Evolutionary conservation across 1,140 invertebrate species (phyloP).

Genomic region (Plodia interpunctella): DNA sequence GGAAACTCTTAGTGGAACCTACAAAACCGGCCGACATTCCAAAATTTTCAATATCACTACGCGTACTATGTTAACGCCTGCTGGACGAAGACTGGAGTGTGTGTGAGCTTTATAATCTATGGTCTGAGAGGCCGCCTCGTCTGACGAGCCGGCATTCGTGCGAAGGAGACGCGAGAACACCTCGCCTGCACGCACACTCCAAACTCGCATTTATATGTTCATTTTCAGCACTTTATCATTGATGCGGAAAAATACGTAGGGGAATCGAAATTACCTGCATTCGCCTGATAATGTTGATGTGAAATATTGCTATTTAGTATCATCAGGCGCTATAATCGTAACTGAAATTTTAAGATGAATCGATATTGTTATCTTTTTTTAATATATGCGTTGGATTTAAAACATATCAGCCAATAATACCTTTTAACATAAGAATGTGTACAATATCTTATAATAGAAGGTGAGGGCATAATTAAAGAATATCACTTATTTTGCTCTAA

Average conservation of each 20-base stretch:
- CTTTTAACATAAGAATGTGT: no score
- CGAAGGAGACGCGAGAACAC: not conserved
- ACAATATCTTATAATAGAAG: no score
- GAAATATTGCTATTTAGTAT: not conserved
- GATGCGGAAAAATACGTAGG: not conserved
- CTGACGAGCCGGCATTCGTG: not conserved
- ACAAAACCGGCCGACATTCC: slow-evolving; percentile 67
- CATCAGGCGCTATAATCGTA: not conserved
- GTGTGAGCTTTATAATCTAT: not conserved
- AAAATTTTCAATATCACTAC: slow-evolving; percentile 1
- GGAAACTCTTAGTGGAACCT: slow-evolving; percentile 70
- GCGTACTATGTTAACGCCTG: not conserved
- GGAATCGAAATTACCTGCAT: not conserved
- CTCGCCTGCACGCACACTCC: not conserved
- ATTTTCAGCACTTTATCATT: not conserved
- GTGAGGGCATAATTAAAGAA: no score
- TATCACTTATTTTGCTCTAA: no score
- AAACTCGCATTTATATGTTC: not conserved
- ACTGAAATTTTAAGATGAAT: not conserved
- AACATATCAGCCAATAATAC: no score
- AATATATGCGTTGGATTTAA: no score
- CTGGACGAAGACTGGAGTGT: not conserved
- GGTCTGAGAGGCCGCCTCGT: not conserved
- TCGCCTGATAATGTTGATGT: not conserved
- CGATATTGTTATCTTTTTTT: no score